phyloP scores from a whole-genome alignment of 2,113 vertebrate genomes.

The Stomatorhinus ivindoensis region DNA sequence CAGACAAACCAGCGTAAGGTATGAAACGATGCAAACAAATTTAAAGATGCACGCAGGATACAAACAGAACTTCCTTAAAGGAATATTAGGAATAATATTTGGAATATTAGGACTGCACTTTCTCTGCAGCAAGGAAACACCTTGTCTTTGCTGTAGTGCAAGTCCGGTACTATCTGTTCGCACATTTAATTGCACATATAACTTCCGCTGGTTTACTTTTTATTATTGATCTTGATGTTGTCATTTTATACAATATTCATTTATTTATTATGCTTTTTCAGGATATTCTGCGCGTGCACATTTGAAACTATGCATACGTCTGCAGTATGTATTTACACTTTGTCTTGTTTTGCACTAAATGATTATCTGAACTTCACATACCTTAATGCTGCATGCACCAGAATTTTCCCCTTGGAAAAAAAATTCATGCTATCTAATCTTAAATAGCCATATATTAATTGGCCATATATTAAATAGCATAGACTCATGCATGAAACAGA shows the following conservation, averaged over 20 bases:
- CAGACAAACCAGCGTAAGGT: not conserved
- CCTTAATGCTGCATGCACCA: not conserved
- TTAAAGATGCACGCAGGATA: not conserved
- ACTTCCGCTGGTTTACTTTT: not conserved
- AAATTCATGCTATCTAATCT: not conserved
- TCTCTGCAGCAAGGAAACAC: not conserved
- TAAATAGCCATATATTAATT: not conserved
- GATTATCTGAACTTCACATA: not conserved
- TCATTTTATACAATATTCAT: not conserved
- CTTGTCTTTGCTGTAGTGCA: not conserved
- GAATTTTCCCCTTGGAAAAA: not conserved
- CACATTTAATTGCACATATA: not conserved
- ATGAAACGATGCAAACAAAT: not conserved
- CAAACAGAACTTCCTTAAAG: not conserved
- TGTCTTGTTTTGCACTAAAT: not conserved
- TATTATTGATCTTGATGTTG: not conserved
- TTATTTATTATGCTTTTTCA: not conserved
- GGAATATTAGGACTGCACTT: too few relatives aligned
- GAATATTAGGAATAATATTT: not conserved
- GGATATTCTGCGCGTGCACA: not conserved
- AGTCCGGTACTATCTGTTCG: not conserved
- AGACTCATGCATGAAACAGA: not conserved
- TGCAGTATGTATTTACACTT: not conserved
- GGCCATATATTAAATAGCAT: not conserved
- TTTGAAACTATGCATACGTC: not conserved